Base-by-base conservation (phyloP, 2,888 invertebrate genomes). In the Drosophila affinis region DNA sequence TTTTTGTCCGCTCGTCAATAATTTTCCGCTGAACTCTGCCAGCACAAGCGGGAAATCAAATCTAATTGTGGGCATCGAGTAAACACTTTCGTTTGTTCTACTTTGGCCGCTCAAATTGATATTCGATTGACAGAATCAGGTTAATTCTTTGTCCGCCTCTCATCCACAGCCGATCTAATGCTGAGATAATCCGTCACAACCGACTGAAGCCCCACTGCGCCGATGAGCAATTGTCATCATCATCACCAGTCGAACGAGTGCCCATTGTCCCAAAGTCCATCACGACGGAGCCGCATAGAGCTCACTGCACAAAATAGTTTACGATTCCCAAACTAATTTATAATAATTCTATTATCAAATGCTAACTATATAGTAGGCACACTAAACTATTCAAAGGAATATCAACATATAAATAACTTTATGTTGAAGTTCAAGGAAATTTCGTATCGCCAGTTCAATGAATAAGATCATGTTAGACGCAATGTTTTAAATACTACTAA, bases 61-160 rank as follows among this genome's bases (percentile, higher is more conserved):
- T 39, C 39, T 6, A n/a, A 44, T 45, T 57, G 54, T 53, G 45
- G 24, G 34, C 51, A 14, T 62, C 45, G 74, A 49, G 74, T 64
- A 75, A 73, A 67, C 60, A 72, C 77, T 77, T 82, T 75, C 46
- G 46, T 72, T 71, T 62, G 64, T 48, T 39, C 71, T 63, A 57
- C 60, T 63, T 62, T 51, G 69, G 54, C 57, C 44, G 55, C 52
- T 75, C 59, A 52, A 65, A 54, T 76, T 72, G 67, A 71, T 60
- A 56, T 46, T 55, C 72, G 60, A 78, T 55, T 82, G 84, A 86
- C 84, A 86, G 73, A 83, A 77, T 83, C 65, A 72, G 77, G 87
- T 83, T 88, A 76, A 70, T 71, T 80, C 84, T 79, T 86, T 86
- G 84, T 88, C 74, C 62, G 55, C 67, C 3, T 29, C 68, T 58